Conservation (phyloP, 2,888 invertebrate genomes). For the Nysson spinosus region DNA sequence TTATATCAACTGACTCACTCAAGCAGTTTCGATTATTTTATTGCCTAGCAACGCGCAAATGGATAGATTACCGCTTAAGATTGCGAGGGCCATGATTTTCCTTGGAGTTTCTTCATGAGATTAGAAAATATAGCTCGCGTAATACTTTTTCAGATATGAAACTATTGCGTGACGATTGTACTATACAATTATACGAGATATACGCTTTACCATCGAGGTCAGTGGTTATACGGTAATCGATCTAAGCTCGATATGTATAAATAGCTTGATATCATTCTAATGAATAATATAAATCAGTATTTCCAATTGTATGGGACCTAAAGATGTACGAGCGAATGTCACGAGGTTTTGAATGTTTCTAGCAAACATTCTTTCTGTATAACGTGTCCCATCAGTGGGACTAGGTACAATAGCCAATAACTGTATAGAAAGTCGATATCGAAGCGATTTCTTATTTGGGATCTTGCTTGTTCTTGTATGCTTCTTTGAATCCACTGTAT, state of each 20-base stretch:
- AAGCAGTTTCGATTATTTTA: slow-evolving; percentile 17
- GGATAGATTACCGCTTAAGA: not conserved
- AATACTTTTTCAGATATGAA: slow-evolving; percentile 1
- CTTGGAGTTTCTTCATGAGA: slow-evolving; percentile 2
- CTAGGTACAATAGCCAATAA: too few relatives aligned
- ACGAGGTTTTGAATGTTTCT: too few relatives aligned
- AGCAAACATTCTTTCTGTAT: too few relatives aligned
- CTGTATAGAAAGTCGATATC: too few relatives aligned
- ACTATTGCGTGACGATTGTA: slow-evolving; percentile 12
- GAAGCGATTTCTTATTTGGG: too few relatives aligned
- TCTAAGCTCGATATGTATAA: slow-evolving; percentile 34
- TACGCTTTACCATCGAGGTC: slow-evolving; percentile 31
- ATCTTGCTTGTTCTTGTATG: too few relatives aligned
- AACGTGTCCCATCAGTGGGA: too few relatives aligned
- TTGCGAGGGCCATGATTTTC: not conserved
- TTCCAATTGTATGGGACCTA: too few relatives aligned
- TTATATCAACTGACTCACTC: slow-evolving; percentile 5
- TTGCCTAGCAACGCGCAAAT: not conserved
- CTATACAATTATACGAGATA: slow-evolving; percentile 24
- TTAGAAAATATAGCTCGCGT: not conserved
- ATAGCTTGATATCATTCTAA: too few relatives aligned
- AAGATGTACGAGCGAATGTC: too few relatives aligned
- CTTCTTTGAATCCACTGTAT: too few relatives aligned
- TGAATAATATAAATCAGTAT: too few relatives aligned
- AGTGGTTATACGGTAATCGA: slow-evolving; percentile 29